A percentile compares a stretch with the other conserved stretches of the same genome.
Conservation (phyloP, 1,140 invertebrate species). For the Caenorhabditis remanei region DNA sequence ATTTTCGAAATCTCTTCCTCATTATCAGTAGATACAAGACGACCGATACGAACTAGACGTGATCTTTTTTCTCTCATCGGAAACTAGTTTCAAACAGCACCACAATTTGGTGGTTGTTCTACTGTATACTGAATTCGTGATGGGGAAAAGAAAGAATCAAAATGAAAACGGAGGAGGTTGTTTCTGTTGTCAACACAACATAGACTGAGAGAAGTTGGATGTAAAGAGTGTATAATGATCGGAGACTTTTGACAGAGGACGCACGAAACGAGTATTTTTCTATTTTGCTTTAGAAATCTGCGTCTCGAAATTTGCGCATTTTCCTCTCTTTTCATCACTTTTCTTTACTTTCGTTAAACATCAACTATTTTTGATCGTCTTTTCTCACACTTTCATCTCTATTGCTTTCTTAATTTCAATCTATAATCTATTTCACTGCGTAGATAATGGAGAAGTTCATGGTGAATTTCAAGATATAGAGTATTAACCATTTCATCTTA, state of each 20-base stretch:
- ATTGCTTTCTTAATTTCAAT: background rate
- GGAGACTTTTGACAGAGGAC: background rate
- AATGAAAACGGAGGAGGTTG: background rate
- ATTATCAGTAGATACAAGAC: background rate
- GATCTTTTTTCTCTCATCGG: background rate
- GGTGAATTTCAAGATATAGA: background rate
- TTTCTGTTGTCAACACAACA: background rate
- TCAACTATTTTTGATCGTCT: background rate
- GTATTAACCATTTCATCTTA: background rate
- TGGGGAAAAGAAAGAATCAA: slow-evolving; percentile 17
- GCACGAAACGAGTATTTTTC: slow-evolving; percentile 33
- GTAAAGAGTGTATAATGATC: slow-evolving; percentile 16
- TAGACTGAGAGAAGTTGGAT: slow-evolving; percentile 3
- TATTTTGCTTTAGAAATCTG: slow-evolving; percentile 8
- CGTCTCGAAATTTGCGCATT: slow-evolving; percentile 6
- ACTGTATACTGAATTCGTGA: background rate
- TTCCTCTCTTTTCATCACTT: background rate
- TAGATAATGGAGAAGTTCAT: background rate
- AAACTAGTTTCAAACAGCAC: background rate
- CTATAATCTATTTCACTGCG: background rate
- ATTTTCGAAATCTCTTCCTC: too few species aligned
- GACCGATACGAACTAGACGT: too few species aligned
- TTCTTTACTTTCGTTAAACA: slow-evolving; percentile 31
- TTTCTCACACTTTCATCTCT: background rate
- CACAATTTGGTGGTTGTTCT: background rate